Evolutionary conservation across 2,113 vertebrate species (phyloP).

Genomic region (Sceloporus undulatus): DNA sequence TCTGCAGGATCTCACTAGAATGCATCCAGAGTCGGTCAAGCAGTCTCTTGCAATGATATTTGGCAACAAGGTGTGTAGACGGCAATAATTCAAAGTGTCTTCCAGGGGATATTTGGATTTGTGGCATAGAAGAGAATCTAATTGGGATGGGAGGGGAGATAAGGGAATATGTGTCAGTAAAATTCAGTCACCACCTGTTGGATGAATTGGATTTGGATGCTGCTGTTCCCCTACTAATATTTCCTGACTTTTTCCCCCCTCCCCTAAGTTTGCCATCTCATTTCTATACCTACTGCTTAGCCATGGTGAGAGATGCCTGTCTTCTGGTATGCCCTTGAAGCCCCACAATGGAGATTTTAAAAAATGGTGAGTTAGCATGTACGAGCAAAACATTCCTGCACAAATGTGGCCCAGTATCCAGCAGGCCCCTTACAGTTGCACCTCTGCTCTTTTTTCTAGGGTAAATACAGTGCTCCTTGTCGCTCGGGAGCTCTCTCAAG

Average conservation of each 20-base stretch:
- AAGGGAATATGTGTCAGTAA: no score
- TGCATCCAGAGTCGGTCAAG: constrained; percentile 71
- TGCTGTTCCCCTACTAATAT: not conserved
- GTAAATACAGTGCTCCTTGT: constrained; percentile 89
- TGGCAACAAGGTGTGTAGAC: constrained; percentile 88
- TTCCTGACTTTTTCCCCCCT: not conserved
- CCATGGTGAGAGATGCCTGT: constrained; percentile 89
- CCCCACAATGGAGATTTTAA: constrained; percentile 84
- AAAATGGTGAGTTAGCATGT: constrained; percentile 81
- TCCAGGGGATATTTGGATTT: not conserved
- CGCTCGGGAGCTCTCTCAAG: constrained; percentile 87
- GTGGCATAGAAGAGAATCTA: not conserved
- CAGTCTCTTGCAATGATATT: constrained; percentile 81
- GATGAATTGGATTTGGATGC: not conserved
- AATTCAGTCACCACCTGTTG: not conserved
- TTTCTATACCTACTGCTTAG: constrained; percentile 93
- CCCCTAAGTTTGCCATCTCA: constrained; percentile 91
- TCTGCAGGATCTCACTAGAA: constrained; percentile 82
- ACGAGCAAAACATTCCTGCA: fast-evolving
- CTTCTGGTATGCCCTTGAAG: constrained; percentile 82
- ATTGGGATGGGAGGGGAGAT: not conserved
- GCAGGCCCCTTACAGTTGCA: not conserved
- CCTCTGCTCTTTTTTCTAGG: constrained; percentile 75
- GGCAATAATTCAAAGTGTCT: not conserved
- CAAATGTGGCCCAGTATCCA: not conserved